phyloP scores from a whole-genome alignment of 2,113 vertebrate genomes.

The Megaptera novaeangliae region DNA sequence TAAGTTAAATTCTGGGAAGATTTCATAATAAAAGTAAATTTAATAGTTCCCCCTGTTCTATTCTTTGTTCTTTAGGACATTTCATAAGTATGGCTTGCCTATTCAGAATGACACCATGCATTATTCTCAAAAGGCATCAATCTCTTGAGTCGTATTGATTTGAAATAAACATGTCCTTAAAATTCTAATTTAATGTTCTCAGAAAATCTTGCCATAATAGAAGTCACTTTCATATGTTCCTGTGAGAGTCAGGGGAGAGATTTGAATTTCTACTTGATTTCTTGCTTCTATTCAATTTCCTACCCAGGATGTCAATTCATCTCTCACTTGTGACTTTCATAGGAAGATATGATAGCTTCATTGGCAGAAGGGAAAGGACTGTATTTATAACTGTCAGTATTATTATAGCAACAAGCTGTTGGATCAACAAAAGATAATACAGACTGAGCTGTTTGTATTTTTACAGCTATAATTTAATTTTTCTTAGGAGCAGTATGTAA shows the following conservation, averaged over 20 bases:
- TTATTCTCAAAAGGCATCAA: conserved; percentile 35
- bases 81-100: conserved; percentile 7
- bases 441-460: not conserved
- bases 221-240: conserved; percentile 46
- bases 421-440: conserved; percentile 13
- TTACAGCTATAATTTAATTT: not conserved
- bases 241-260: conserved; percentile 28
- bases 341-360: not conserved
- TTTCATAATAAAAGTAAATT: not conserved
- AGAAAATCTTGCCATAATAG: conserved; percentile 34
- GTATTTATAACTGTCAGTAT: not conserved
- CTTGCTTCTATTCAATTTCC: conserved; percentile 24
- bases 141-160: conserved; percentile 38
- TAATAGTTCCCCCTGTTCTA: not conserved
- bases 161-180: conserved; percentile 46
- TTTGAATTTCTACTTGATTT: conserved; percentile 54
- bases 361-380: conserved; percentile 12
- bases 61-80: conserved; percentile 21
- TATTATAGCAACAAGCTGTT: conserved; percentile 32
- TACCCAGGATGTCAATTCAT: conserved; percentile 49
- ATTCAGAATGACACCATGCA: not conserved
- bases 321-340: conserved; percentile 39
- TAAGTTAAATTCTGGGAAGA: conserved; percentile 20
- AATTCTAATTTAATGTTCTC: conserved; percentile 50
- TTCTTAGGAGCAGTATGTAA: not conserved